phyloP scores from a whole-genome alignment of 2,797 vertebrate species.

The Chrosomus eos region DNA sequence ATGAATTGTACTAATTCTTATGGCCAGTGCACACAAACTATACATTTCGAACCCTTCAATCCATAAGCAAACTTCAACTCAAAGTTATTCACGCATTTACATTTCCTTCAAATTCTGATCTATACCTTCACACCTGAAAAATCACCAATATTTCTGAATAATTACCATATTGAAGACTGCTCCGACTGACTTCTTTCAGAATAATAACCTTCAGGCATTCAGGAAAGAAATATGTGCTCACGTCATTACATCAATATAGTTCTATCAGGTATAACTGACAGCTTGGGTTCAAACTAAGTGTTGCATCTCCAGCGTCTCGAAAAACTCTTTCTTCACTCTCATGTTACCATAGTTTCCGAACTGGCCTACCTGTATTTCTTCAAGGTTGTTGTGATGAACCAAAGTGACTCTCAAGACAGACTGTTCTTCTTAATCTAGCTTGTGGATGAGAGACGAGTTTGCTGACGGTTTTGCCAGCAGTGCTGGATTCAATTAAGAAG shows the following conservation, averaged over 20 bases:
- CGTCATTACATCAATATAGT: not conserved
- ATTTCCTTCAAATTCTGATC: not conserved
- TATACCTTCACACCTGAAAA: constrained; percentile 33
- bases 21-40: not conserved
- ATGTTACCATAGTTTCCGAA: constrained; percentile 61
- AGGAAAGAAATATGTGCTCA: not conserved
- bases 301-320: not conserved
- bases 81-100: constrained; percentile 11
- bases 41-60: not conserved
- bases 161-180: constrained; percentile 17
- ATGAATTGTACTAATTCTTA: not conserved
- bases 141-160: constrained; percentile 12
- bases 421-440: not conserved
- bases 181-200: not conserved
- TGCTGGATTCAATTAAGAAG: constrained; percentile 42
- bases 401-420: not conserved
- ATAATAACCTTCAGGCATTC: constrained; percentile 18
- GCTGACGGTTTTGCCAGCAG: not conserved
- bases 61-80: not conserved
- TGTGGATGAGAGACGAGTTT: not conserved
- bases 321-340: not conserved
- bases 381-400: not conserved
- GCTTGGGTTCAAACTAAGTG: not conserved
- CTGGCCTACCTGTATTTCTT: not conserved
- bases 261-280: not conserved